Evolutionary conservation across 1,140 invertebrate genomes (phyloP), one percentile per base, ranked within the genome.

Genomic region (Drosophila lacteicornis): DNA sequence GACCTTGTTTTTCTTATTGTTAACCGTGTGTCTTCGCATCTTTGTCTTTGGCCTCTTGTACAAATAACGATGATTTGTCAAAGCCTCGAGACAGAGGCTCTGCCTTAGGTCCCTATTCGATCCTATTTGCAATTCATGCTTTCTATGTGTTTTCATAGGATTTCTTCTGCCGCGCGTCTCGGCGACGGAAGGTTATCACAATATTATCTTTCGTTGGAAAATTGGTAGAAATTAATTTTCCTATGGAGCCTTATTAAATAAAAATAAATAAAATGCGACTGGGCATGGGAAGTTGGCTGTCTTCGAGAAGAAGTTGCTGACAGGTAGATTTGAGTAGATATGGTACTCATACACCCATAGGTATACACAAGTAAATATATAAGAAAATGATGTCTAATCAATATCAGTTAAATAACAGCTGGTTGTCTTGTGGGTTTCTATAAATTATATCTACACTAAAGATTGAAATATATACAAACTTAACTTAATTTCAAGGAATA

Each of bases 91-190:
- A 42, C 56, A 33, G 43, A 22, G 46, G 45, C 22, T 53, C 59
- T 55, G 25, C 19, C 51, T 47, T 22, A n/a, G 27, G 3, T n/a
- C 53, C 19, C 45, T 40, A 25, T 11, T 33, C 33, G 33, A 73
- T 79, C 78, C 81, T 90, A 90, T 90, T 90, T 90, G 85, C 85
- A 90, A 90, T 90, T 90, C 85, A 90, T 90, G 85, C 81, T 82
- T 46, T 36, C 68, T 55, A 53, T 63, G 61, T 90, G 85, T 90
- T 90, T 90, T 90, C 61, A 90, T 90, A 90, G 85, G 85, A 90
- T 90, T 90, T 90, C 85, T 79, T 82, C 66, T 80, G 80, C 75
- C 38, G 50, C 47, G 36, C 36, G 57, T 75, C 65, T 71, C 68
- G 47, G 38, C 68, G 47, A 42, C 66, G 56, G 66, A 87, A 90